phyloP scores from a whole-genome alignment of 2,113 vertebrate genomes.

The Ctenodactylus gundi region DNA sequence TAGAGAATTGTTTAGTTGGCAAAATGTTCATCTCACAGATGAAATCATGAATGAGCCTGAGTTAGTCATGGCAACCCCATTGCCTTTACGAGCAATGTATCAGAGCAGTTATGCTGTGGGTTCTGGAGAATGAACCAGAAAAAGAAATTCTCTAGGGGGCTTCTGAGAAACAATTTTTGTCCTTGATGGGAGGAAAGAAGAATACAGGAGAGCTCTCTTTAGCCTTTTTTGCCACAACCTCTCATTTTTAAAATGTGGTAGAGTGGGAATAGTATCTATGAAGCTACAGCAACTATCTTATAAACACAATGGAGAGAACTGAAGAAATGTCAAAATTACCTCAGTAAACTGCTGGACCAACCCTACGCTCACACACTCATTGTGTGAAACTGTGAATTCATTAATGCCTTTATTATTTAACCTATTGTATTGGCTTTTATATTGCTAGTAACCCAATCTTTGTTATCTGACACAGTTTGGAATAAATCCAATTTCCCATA shows the following conservation, averaged over 20 bases:
- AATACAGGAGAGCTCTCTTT: background rate
- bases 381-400: background rate
- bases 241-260: background rate
- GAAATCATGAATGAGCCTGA: background rate
- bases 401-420: slow-evolving; percentile 14
- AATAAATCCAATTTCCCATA: slow-evolving; percentile 1
- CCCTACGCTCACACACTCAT: background rate
- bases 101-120: background rate
- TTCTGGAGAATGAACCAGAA: slow-evolving; percentile 27
- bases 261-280: background rate
- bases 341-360: background rate
- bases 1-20: background rate
- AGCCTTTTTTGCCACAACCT: background rate
- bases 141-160: background rate
- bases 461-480: background rate
- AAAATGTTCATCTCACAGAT: background rate
- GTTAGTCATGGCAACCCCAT: background rate
- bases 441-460: background rate
- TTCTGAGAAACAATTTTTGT: background rate
- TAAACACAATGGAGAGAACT: background rate
- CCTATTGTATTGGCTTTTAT: background rate
- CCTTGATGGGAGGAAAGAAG: background rate
- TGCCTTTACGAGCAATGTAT: background rate
- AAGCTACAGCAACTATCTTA: background rate
- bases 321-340: background rate